Evolutionary conservation across 2,888 invertebrate genomes (phyloP), one percentile per base, ranked within the genome.

Genomic region (Diaperis boleti): DNA sequence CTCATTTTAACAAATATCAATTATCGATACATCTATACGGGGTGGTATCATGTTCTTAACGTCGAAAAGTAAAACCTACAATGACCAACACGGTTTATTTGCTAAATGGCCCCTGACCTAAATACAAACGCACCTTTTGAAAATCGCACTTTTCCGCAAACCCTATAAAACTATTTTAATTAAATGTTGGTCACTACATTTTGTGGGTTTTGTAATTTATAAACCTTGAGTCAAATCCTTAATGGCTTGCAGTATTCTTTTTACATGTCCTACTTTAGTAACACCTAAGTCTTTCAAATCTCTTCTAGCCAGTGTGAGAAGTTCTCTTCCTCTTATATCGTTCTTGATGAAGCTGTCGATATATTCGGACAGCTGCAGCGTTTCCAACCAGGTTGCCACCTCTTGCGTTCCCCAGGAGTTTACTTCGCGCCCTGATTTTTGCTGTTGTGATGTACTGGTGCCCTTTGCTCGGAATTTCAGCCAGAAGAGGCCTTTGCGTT

Each of bases 221-320:
- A 76, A 75, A 65, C 79, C 79, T 76, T 81, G 81, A 60, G 80
- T 79, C 67, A 93, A 83, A 80, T 96, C 96, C 82, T 94, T 93
- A 66, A 96, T 94, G 14, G 94, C 95, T 80, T 95, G 94, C 68
- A 96, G 88, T 70, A 98, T 93, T 76, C 98, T 88, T 83, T 98
- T 98, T 20, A 97, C 91, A 80, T 98, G 98, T 0, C 98, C 98
- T 49, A 98, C 94, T 83, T 98, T 98, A 6, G 91, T 91, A 54
- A 98, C 91, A 5, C 97, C 97, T 41, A 98, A 85, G 69, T 98
- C 98, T 79, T 95, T 89, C 2, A 94, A 85, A 79, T 95, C 94
- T 10, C 95, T 84, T 50, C 96, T 84, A 1, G 95, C 95, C 59
- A 98, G 83, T 0, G 92, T 89, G 2, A 96, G 84, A 20, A 98